Evolutionary conservation across 2,888 invertebrate genomes (phyloP), one percentile per base, ranked within the genome.

Genomic region (Andrena marginata): DNA sequence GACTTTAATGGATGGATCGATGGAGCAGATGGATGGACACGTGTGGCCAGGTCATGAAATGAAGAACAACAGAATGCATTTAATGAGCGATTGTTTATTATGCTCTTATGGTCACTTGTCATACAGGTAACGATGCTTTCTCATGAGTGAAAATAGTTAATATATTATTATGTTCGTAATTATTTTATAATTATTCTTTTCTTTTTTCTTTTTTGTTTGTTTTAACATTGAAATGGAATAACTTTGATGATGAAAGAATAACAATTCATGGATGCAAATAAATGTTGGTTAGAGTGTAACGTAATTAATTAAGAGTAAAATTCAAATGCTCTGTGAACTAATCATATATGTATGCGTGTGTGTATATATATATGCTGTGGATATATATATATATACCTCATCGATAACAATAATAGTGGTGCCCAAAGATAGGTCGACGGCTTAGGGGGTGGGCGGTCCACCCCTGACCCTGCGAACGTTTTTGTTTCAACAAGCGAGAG

Each of bases 61-160:
- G 94, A 94, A 94, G 90, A 94, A 94, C 94, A 94, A 94, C 94
- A 93, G 89, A 93, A 94, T 94, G 94, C 94, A 94, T 94, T 94
- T 94, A 93, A 94, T 94, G 94, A 94, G 94, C 94, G 94, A 94
- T 93, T 94, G 94, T 94, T 94, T 94, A 94, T 94, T 94, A 94
- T 94, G 94, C 94, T 94, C 94, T 94, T 93, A 94, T 94, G 94
- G 94, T 94, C 94, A 94, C 94, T 94, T 94, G 94, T 94, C 94
- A 93, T 94, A 94, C 94, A 94, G 94, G 94, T 94, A 94, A 94
- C 94, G 94, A 94, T 94, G 94, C 94, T 92, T 93, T 90, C 91
- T 93, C 93, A 94, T 94, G 94, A 94, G 93, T 94, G 94, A 94
- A 94, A 94, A 94, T 94, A 94, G 93, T 94, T 94, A 94, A 94